These are phyloP conservation scores for Chaetorhynchus papuensis DNA, from an alignment of 2,113 vertebrate genomes.

Conservation along the genomic window DNA sequence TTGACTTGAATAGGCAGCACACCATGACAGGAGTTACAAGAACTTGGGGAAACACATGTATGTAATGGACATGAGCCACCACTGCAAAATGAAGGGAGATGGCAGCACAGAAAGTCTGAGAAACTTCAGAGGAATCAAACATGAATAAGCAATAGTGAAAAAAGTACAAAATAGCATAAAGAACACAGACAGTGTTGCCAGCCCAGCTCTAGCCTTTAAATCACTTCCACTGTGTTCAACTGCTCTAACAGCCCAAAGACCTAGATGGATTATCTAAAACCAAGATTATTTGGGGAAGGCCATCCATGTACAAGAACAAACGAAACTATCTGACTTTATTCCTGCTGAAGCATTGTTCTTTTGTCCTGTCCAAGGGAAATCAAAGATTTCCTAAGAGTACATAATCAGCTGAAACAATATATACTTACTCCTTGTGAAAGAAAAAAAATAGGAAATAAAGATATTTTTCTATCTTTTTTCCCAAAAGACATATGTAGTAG, in stretches of 20 bases:
- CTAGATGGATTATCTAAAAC: slow-evolving; percentile 18
- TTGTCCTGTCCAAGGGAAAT: slow-evolving; percentile 7
- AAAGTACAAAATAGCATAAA: background rate
- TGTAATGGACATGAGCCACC: background rate
- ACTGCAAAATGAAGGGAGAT: background rate
- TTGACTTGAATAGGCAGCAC: background rate
- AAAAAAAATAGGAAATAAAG: background rate
- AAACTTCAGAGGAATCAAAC: background rate
- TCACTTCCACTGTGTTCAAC: background rate
- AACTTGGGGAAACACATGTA: background rate
- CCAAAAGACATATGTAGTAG: background rate
- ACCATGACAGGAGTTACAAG: background rate
- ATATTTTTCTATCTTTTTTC: background rate
- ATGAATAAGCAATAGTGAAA: background rate
- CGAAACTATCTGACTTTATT: slow-evolving; percentile 9
- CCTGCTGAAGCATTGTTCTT: background rate
- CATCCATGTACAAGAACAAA: background rate
- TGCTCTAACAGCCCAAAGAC: background rate
- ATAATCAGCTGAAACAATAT: background rate
- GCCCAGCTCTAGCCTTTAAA: background rate
- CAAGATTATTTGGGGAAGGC: background rate
- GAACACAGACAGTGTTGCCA: background rate
- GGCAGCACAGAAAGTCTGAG: background rate
- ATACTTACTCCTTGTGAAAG: background rate
- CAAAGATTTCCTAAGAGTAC: slow-evolving; percentile 14